phyloP scores from a whole-genome alignment of 2,113 vertebrate species.

The Nibea coibor region DNA sequence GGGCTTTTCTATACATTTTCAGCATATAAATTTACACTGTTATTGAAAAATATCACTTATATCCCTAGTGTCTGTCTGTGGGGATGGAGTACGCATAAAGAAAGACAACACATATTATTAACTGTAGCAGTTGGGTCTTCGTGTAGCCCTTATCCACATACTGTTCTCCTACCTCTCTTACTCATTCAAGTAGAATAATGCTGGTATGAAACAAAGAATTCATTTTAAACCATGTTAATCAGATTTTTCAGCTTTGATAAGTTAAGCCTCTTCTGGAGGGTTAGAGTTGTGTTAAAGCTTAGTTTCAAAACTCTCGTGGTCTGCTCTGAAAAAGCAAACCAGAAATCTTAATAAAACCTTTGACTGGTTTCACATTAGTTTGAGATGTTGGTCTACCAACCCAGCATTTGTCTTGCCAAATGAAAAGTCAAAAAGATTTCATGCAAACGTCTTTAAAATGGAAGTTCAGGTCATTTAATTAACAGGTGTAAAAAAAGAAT shows the following conservation, averaged over 20 bases:
- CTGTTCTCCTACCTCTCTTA: neutral
- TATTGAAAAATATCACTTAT: neutral
- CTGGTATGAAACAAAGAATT: conserved; percentile 29
- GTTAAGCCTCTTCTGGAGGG: conserved; percentile 38
- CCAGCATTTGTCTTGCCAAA: neutral
- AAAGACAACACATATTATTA: neutral
- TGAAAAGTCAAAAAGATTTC: no score
- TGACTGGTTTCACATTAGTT: neutral
- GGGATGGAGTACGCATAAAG: neutral
- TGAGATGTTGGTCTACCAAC: neutral
- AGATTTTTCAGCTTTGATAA: conserved; percentile 41
- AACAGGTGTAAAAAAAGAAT: no score
- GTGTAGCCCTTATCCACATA: neutral
- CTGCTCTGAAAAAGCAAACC: conserved; percentile 3
- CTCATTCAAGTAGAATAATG: neutral
- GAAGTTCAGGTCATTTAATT: no score
- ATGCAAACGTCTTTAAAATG: no score
- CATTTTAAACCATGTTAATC: conserved; percentile 30
- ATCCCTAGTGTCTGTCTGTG: neutral
- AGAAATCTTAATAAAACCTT: neutral
- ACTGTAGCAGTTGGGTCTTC: no score
- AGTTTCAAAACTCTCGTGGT: conserved; percentile 30
- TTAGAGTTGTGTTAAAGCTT: conserved; percentile 38
- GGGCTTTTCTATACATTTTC: neutral
- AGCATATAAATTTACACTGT: neutral